Percentiles rank a stretch among this genome's conserved stretches.
Evolutionary conservation across 37 sponge, comb jelly and placozoan species (phyloP).

Genomic region (Eunapius fragilis): DNA sequence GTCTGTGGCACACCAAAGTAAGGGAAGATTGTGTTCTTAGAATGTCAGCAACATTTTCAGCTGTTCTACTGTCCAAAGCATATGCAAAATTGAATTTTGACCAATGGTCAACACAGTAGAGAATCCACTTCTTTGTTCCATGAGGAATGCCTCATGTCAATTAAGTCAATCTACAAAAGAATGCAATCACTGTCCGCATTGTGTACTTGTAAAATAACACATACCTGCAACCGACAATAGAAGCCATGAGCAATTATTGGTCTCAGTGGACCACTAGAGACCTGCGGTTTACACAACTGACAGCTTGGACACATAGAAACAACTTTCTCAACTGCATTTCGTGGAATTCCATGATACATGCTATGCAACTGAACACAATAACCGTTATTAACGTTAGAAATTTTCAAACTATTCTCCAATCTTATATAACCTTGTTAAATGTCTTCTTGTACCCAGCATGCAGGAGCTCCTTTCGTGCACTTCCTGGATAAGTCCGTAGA

Average conservation of each 20-base stretch:
- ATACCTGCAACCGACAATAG: too few species aligned
- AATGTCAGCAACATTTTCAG: constrained; percentile 3
- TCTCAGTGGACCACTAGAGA: too few species aligned
- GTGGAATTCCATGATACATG: too few species aligned
- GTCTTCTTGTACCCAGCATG: constrained; percentile 14
- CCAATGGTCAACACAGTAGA: constrained; percentile 24
- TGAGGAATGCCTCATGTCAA: constrained; percentile 30
- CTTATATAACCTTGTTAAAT: neutral
- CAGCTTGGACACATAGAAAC: too few species aligned
- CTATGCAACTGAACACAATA: too few species aligned
- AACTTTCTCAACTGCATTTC: too few species aligned
- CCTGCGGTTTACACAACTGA: too few species aligned
- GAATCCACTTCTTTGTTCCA: constrained; percentile 25
- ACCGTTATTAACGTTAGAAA: too few species aligned
- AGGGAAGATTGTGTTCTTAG: constrained; percentile 16
- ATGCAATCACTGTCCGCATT: too few species aligned
- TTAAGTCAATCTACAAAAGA: constrained; percentile 6
- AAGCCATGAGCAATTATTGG: too few species aligned
- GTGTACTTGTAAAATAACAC: too few species aligned
- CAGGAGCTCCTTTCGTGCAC: constrained; percentile 7
- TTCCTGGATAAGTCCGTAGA: neutral
- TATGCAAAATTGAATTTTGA: constrained; percentile 28
- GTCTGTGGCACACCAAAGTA: constrained; percentile 9
- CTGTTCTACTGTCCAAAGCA: neutral
- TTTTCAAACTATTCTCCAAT: too few species aligned